Evolutionary conservation across 2,113 vertebrate species (phyloP), one percentile per base, ranked within the genome.

Genomic region (Globicephala melas): DNA sequence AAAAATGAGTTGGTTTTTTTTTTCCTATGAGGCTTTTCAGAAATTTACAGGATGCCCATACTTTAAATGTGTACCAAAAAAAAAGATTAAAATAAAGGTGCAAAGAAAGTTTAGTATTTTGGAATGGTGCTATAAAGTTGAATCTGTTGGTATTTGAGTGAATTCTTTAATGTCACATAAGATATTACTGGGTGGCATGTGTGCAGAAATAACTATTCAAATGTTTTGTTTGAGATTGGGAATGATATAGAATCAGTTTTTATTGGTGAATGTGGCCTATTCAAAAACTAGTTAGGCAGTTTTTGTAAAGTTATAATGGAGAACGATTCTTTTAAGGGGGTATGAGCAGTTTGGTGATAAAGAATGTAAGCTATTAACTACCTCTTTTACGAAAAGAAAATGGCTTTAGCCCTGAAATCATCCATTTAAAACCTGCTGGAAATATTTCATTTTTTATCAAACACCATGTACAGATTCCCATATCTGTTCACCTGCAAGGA

Each of bases 51-150:
- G 95, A 97, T 94, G 81, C 92, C 94, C 96, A 60, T 93, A 95
- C 79, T 96, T 94, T 88, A 97, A 95, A 92, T 96, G 92, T 97
- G 80, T 97, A 97, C 55, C 53, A 85, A 94, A 92, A 36, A 36
- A 97, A 96, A 96, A 91, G 89, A 70, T 68, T 65, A 77, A 83
- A 94, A 89, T 33, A 97, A 96, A 97, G 95, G 65, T 95, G 58
- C 96, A 89, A 95, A 98, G 96, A 95, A 96, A 95, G 94, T 95
- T 93, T 92, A 85, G 83, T 96, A 25, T 97, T 89, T 97, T 94
- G 96, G 73, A 98, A 97, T 95, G 96, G 87, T 97, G 94, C 95
- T 94, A 58, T 97, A 85, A 88, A 96, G 65, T 94, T 77, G 76
- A 95, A 67, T 93, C 83, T 96, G 28, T 96, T 98, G 96, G 90